These are phyloP conservation scores for Tinamus guttatus DNA, from an alignment of 2,113 vertebrate genomes.

Conservation along the genomic window DNA sequence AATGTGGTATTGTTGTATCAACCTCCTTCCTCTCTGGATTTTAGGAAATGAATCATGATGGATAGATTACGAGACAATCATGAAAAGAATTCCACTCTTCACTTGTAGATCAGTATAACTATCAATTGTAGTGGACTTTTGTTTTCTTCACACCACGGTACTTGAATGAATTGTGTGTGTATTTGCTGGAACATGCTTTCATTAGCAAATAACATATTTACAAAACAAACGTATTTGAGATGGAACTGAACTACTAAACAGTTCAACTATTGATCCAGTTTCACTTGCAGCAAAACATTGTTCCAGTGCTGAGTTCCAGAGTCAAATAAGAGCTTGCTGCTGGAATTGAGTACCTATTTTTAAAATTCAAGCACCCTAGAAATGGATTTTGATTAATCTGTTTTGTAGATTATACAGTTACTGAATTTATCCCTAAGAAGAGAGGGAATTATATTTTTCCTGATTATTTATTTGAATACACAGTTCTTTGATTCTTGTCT, in stretches of 20 bases:
- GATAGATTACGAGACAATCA: not conserved
- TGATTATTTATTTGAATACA: not conserved
- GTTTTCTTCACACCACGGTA: fast-evolving
- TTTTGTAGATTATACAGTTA: not conserved
- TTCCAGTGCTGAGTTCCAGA: not conserved
- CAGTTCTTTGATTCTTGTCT: not conserved
- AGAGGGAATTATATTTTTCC: not conserved
- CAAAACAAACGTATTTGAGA: not conserved
- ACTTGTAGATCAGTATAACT: not conserved
- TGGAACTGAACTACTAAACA: not conserved
- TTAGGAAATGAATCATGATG: not conserved
- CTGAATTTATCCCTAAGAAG: not conserved
- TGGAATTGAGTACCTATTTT: not conserved
- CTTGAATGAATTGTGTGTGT: not conserved
- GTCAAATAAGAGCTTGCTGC: not conserved
- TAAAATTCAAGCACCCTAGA: not conserved
- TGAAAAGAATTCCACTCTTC: not conserved
- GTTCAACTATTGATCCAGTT: not conserved
- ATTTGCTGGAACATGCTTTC: not conserved
- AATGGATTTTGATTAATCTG: not conserved
- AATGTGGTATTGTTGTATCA: not conserved
- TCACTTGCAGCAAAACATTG: not conserved
- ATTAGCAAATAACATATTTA: not conserved
- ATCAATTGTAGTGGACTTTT: not conserved
- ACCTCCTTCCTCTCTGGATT: not conserved